phyloP scores from a whole-genome alignment of 2,888 invertebrate species.

The Stegophylla sp. region DNA sequence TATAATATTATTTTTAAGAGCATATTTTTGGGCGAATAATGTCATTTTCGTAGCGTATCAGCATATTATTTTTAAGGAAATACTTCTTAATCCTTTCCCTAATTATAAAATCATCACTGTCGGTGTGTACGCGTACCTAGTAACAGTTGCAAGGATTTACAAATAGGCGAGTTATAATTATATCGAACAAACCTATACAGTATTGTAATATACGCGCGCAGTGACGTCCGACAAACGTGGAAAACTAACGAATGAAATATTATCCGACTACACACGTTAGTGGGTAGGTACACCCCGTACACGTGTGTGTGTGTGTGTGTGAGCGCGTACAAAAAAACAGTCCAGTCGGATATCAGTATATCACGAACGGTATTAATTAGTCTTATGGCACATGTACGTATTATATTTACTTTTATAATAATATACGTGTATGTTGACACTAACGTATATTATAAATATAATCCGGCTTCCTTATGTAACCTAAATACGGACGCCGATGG shows the following conservation, averaged over 20 bases:
- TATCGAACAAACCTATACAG: no score
- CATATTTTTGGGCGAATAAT: no score
- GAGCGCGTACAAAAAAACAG: not conserved
- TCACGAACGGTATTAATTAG: conserved; percentile 29
- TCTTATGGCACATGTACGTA: conserved; percentile 1
- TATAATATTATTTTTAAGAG: no score
- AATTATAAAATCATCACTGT: no score
- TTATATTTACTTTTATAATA: not conserved
- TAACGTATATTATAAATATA: not conserved
- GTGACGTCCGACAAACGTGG: not conserved
- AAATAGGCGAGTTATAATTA: no score
- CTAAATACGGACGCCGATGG: conserved; percentile 14
- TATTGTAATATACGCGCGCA: no score
- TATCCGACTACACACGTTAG: not conserved
- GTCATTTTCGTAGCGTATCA: no score
- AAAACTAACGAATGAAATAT: conserved; percentile 30
- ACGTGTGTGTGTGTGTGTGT: not conserved
- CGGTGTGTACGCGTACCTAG: no score
- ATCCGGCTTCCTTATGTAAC: conserved; percentile 46
- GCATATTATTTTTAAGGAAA: no score
- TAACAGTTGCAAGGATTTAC: no score
- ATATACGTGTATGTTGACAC: not conserved
- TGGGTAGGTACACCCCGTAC: not conserved
- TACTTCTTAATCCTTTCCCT: no score
- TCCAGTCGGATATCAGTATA: not conserved